Base-by-base conservation (phyloP, 1,140 invertebrate species). In the Hormaphis cornu region DNA sequence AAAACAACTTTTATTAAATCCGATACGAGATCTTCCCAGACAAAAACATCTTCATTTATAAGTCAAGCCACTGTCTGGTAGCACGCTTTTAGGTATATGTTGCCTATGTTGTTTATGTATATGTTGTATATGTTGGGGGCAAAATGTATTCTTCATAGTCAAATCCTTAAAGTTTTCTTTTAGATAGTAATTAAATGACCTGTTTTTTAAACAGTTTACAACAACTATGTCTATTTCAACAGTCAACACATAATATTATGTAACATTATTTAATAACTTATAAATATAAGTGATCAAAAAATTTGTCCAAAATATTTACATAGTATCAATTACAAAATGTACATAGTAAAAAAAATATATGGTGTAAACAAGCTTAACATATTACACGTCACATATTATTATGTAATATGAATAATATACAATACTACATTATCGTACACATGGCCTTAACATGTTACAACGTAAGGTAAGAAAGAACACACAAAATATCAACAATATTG, bases 261-360 rank as follows among this genome's bases (percentile, higher is more conserved):
- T 66, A 66, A 66, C 61, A 66, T 66, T 66, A 66, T 66, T 37
- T 48, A 66, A 46, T 46, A 66, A 66, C 61, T 30, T 66, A 66
- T 42, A 66, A 48, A 66, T 44, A 61, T 66, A 66, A 66, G 61
- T 50, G 30, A 66, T 66, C 40, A 66, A 44, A 66, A 66, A 20
- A 66, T 66, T 66, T 66, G 61, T 66, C 46, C 30, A 48, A 44
- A 48, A 48, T 18, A 50, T 66, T 66, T 44, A 66, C 44, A 66
- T 48, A 30, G 20, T 50, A 30, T 22, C 50, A 50, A 48, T 66
- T 66, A 66, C 61, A 66, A 66, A 63, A 66, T 66, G n/a, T 66
- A 66, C 61, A 66, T 7, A 14, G 48, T 22, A 48, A 18, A 66
- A 46, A 63, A 63, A 46, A 3, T 50, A 48, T 48, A 48, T 24